Evolutionary conservation across 2,113 vertebrate genomes (phyloP).

Genomic region (Oncorhynchus tshawytscha): DNA sequence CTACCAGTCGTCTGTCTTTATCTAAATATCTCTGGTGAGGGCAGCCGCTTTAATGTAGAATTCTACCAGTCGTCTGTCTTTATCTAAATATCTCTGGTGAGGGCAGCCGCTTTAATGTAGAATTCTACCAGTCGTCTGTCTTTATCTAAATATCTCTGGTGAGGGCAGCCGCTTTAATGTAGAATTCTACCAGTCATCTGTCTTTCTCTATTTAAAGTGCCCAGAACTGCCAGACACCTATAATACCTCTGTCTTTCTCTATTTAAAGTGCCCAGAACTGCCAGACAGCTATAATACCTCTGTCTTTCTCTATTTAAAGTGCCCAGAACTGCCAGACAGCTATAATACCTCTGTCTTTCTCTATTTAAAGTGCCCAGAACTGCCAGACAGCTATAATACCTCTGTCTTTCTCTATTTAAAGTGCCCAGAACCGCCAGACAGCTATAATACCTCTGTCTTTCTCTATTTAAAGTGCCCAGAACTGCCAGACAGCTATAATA

Average conservation of each 20-base stretch:
- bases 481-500: slow-evolving; percentile 47
- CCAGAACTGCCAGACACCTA: not conserved
- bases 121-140: not conserved
- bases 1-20: not conserved
- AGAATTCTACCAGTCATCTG: not conserved
- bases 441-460: slow-evolving; percentile 85
- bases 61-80: too few species aligned
- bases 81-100: too few species aligned
- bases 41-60: too few species aligned
- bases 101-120: not conserved
- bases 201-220: too few species aligned
- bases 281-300: slow-evolving; percentile 74
- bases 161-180: not conserved
- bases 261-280: too few species aligned
- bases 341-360: slow-evolving; percentile 87
- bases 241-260: slow-evolving; percentile 87
- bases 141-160: too few species aligned
- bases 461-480: slow-evolving; percentile 28
- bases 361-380: too few species aligned
- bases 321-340: too few species aligned
- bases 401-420: slow-evolving; percentile 78
- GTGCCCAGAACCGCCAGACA: too few species aligned
- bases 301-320: slow-evolving; percentile 73
- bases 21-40: too few species aligned
- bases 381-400: slow-evolving; percentile 66